These are phyloP conservation scores for Lichenostomus cassidix DNA, from an alignment of 2,113 vertebrate genomes.

Conservation along the genomic window DNA sequence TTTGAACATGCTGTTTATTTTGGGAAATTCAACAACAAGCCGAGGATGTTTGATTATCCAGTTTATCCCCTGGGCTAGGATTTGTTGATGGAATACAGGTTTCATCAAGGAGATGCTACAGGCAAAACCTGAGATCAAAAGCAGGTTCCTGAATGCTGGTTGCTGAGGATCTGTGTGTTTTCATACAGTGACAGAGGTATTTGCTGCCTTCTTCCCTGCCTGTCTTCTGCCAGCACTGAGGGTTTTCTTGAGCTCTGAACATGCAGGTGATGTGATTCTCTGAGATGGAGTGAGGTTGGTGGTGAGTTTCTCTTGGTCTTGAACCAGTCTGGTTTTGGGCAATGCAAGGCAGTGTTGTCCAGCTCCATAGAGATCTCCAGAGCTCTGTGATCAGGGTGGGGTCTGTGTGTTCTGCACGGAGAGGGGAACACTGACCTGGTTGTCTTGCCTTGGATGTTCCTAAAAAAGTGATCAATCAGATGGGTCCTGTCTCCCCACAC, in stretches of 20 bases:
- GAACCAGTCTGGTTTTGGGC: background rate
- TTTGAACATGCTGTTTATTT: background rate
- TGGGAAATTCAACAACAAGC: background rate
- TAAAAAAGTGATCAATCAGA: rapidly evolving
- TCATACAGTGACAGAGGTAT: background rate
- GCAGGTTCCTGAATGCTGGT: background rate
- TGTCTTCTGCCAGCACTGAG: background rate
- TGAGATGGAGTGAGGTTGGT: background rate
- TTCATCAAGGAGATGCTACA: background rate
- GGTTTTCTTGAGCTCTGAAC: background rate
- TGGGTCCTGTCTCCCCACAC: background rate
- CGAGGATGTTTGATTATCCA: background rate
- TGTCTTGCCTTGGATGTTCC: background rate
- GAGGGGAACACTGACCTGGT: background rate
- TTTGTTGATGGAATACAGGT: background rate
- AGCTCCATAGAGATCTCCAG: background rate
- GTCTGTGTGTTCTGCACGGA: background rate
- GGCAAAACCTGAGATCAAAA: constrained; percentile 9
- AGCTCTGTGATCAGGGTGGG: background rate
- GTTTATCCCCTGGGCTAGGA: background rate
- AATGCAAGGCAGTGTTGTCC: rapidly evolving
- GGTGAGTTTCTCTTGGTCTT: background rate
- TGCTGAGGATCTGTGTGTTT: background rate
- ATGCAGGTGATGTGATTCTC: background rate
- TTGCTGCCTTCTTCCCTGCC: background rate